Base-by-base conservation (phyloP, 2,113 vertebrate genomes). In the Melanerpes formicivorus region DNA sequence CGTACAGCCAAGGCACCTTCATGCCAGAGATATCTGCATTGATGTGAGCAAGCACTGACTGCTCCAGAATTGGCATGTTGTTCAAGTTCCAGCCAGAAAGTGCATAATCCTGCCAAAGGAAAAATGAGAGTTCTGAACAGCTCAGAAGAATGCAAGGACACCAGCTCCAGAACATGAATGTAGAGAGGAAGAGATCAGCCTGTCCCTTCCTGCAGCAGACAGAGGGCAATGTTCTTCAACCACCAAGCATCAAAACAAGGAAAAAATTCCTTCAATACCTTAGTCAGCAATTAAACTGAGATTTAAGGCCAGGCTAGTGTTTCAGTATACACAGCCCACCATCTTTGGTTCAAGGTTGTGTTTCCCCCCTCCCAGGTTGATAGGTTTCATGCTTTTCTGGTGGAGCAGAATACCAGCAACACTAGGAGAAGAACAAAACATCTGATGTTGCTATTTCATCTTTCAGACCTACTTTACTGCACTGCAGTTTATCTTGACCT, bases 1-100 rank as follows among this genome's bases (percentile, higher is more conserved):
- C 99, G 0, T 99, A 99, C 2, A 99, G 98, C 99, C 99, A 99
- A 59, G 99, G 99, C 48, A 99, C 98, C 97, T 99, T 99, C 99
- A 99, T 99, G 46, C 99, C 99, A 40, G 99, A 99, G 96, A 99
- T 99, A 96, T 99, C 99, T 52, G 98, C 99, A 13, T 99, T 99
- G 95, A 99, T 99, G 95, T 99, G 99, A 48, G 99, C 97, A 73
- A 99, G 98, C 64, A 99, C 99, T 4, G 99, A 99, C 81, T 99
- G 99, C 65, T 99, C 99, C 50, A 99, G 96, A n/a, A 99, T 98
- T 11, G 99, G 99, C 99, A 99, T 99, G 95, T 99, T 99, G 97
- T 99, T 99, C 95, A 99, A 97, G 94, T 99, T 99, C 99, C 99
- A 99, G 89, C 99, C 99, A 23, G 98, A 99, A 95, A 98, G 98